Percentiles rank a stretch among this genome's conserved stretches.
Evolutionary conservation across 2,888 invertebrate genomes (phyloP).

Genomic region (Megaustenia siamemsis): DNA sequence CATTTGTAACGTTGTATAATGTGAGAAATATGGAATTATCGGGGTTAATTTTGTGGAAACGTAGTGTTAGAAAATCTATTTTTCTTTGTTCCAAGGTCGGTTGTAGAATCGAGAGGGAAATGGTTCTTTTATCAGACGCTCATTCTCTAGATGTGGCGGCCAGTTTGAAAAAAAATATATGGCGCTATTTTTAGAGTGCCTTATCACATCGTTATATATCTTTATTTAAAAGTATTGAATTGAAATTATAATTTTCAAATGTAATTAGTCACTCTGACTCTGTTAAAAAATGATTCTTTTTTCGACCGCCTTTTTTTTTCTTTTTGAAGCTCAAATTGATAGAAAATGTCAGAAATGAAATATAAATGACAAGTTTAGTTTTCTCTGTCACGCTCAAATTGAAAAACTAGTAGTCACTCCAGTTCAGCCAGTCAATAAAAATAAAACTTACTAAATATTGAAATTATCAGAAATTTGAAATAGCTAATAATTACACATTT

Average conservation of each 20-base stretch:
- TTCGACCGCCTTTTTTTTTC: too few species aligned
- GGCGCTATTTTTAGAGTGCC: conserved; percentile 45
- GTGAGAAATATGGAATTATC: not conserved
- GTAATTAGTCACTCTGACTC: too few species aligned
- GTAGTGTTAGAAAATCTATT: conserved; percentile 45
- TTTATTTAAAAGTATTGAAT: not conserved
- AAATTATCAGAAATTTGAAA: too few species aligned
- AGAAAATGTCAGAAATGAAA: too few species aligned
- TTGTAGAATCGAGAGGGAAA: conserved; percentile 17
- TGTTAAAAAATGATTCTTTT: too few species aligned
- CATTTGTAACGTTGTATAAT: not conserved
- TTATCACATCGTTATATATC: not conserved
- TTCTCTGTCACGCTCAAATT: too few species aligned
- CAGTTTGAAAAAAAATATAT: conserved; percentile 47
- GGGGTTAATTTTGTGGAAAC: not conserved
- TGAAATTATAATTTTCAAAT: not conserved
- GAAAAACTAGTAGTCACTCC: too few species aligned
- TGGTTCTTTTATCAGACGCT: not conserved
- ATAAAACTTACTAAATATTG: too few species aligned
- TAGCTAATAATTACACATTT: too few species aligned
- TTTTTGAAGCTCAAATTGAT: too few species aligned
- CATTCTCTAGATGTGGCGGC: not conserved
- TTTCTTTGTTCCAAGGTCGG: conserved; percentile 57
- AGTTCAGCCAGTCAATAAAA: too few species aligned
- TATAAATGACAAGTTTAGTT: too few species aligned